phyloP scores from a whole-genome alignment of 2,797 vertebrate genomes.

The Mycteria americana region DNA sequence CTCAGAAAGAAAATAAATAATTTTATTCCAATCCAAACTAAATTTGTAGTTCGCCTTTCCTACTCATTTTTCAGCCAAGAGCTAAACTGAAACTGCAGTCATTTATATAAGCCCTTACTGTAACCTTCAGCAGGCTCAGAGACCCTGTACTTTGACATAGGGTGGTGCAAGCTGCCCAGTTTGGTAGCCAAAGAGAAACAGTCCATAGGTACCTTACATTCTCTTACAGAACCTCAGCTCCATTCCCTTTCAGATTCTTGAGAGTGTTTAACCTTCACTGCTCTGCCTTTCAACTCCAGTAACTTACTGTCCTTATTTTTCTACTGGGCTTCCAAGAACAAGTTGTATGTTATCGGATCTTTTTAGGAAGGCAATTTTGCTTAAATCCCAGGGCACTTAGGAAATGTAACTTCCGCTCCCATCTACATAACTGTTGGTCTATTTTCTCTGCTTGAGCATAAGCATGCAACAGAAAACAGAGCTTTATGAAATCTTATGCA shows the following conservation, averaged over 20 bases:
- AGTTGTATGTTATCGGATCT: background rate
- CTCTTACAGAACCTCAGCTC: background rate
- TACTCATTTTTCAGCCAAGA: background rate
- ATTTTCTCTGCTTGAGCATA: background rate
- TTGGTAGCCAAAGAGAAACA: background rate
- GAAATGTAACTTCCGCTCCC: background rate
- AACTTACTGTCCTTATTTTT: background rate
- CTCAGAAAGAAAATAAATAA: background rate
- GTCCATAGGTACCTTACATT: accelerated
- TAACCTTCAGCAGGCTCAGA: background rate
- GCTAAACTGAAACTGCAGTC: background rate
- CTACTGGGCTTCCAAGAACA: background rate
- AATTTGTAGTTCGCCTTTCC: background rate
- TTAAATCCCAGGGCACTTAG: background rate
- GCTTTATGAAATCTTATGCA: background rate
- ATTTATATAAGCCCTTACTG: background rate
- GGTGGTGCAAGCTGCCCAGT: background rate
- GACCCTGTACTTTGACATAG: background rate
- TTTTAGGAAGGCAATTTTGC: background rate
- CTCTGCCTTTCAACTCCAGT: background rate
- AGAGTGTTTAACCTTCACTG: background rate
- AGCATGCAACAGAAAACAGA: background rate
- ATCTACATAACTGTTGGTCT: background rate
- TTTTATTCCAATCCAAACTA: background rate
- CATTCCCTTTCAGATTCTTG: background rate